Evolutionary conservation across 2,797 vertebrate genomes (phyloP).

Genomic region (Coendou prehensilis): DNA sequence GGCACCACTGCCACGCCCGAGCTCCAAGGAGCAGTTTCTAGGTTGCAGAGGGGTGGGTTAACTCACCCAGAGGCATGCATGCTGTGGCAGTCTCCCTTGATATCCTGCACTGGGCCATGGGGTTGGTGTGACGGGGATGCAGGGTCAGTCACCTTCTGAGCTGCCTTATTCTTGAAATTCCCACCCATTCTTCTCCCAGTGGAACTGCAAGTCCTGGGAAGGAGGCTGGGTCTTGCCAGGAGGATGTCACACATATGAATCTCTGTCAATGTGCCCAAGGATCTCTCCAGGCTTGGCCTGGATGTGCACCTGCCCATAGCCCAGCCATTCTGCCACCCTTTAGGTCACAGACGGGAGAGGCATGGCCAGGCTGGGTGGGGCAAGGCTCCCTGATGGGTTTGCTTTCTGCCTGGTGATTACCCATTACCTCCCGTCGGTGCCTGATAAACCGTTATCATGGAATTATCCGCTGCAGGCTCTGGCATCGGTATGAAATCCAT

Average conservation of each 20-base stretch:
- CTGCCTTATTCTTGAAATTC: background rate
- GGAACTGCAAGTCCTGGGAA: background rate
- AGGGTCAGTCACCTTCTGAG: background rate
- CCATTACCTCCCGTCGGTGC: constrained; percentile 90
- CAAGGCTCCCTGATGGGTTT: constrained; percentile 75
- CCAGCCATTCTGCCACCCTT: background rate
- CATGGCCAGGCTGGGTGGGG: constrained; percentile 66
- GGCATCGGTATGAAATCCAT: constrained; percentile 94
- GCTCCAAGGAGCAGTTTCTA: background rate
- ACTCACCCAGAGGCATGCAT: rapidly evolving
- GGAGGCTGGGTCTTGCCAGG: background rate
- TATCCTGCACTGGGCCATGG: background rate
- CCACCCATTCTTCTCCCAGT: background rate
- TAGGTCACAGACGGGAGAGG: constrained; percentile 34
- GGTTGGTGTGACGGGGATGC: background rate
- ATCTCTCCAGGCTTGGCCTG: background rate
- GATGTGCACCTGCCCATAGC: background rate
- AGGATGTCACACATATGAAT: background rate
- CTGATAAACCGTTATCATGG: constrained; percentile 93
- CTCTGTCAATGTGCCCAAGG: background rate
- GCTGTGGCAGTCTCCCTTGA: background rate
- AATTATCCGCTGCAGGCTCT: constrained; percentile 93
- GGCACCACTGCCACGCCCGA: rapidly evolving
- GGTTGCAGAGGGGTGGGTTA: background rate
- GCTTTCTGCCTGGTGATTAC: constrained; percentile 88